phyloP scores from a whole-genome alignment of 2,888 invertebrate genomes.

The Xestia ashworthii region DNA sequence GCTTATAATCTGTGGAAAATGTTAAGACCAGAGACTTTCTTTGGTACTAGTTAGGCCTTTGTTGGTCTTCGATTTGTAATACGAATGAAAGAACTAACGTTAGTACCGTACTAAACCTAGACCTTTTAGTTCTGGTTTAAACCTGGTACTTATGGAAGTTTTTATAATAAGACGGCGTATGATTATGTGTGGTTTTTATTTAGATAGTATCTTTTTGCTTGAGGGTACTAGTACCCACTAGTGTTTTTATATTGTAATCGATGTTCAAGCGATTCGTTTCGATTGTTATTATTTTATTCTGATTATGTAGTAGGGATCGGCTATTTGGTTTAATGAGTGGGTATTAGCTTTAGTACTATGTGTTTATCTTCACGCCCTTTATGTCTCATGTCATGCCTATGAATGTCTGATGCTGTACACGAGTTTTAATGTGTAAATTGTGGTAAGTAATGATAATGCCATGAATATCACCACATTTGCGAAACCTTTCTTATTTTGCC shows the following conservation, averaged over 20 bases:
- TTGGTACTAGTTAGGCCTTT: no score
- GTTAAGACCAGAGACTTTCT: no score
- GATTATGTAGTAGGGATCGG: conserved; percentile 36
- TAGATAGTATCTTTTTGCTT: conserved; percentile 64
- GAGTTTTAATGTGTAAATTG: neutral
- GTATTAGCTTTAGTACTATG: conserved; percentile 32
- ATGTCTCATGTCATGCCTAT: neutral
- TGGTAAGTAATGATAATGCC: neutral
- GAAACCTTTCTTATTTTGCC: neutral
- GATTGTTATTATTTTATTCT: conserved; percentile 55
- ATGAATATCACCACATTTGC: no score
- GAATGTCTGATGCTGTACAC: neutral
- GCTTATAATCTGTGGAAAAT: no score
- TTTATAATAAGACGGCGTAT: no score
- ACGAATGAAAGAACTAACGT: no score
- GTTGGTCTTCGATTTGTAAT: no score
- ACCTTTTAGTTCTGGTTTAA: no score
- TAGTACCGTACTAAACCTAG: no score
- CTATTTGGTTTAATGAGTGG: conserved; percentile 45
- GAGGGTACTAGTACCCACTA: conserved; percentile 30
- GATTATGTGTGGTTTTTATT: conserved; percentile 65
- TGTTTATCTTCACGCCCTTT: conserved; percentile 34
- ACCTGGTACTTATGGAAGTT: no score
- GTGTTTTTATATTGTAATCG: conserved; percentile 43
- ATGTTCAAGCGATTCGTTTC: conserved; percentile 42